Conservation (phyloP, 2,113 vertebrate genomes). For the Calypte anna region DNA sequence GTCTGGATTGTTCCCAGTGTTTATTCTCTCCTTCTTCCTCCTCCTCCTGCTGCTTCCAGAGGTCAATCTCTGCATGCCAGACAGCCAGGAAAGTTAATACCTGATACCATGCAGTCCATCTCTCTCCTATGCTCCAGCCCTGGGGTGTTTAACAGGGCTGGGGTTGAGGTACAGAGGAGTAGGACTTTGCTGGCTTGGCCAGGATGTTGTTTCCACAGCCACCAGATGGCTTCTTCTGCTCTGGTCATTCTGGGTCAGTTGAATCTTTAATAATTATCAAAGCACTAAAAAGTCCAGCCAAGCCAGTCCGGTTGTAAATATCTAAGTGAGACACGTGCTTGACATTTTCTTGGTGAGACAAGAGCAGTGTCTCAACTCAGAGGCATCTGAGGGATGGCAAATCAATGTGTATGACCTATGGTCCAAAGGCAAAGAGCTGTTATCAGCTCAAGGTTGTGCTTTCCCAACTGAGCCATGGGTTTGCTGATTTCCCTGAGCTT, state of each 20-base stretch:
- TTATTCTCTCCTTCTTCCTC: neutral
- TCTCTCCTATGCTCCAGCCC: neutral
- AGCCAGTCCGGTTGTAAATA: neutral
- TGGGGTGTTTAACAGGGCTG: rapidly evolving
- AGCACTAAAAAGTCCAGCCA: neutral
- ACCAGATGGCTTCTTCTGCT: neutral
- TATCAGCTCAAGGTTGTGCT: neutral
- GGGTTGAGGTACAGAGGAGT: neutral
- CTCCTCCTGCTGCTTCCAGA: neutral
- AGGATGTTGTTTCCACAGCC: neutral
- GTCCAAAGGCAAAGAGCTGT: neutral
- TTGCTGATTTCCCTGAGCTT: neutral
- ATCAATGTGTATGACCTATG: neutral
- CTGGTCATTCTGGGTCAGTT: neutral
- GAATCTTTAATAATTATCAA: neutral
- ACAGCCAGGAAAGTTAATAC: neutral
- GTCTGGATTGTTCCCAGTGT: neutral
- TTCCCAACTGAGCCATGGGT: neutral
- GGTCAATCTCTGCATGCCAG: neutral
- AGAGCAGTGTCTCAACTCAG: neutral
- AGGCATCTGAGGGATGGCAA: neutral
- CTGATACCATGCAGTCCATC: neutral
- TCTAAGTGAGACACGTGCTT: neutral
- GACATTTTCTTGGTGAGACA: neutral
- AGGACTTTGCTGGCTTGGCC: neutral